These are phyloP conservation scores for Sinosuthora webbiana DNA, from an alignment of 2,113 vertebrate genomes.

Conservation along the genomic window DNA sequence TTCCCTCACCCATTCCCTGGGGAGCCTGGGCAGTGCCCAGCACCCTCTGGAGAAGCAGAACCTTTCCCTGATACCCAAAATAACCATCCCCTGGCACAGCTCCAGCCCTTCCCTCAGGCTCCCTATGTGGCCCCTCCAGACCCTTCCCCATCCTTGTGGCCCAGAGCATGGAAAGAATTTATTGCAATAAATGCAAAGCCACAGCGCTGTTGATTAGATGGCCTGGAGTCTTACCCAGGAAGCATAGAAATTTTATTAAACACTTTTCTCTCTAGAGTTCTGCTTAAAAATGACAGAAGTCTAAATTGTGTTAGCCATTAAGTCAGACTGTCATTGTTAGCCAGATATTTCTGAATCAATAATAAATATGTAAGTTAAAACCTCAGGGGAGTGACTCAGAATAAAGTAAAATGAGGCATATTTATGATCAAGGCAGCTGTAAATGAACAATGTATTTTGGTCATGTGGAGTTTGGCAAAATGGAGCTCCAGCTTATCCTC, in stretches of 20 bases:
- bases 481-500: constrained; percentile 26
- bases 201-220: neutral
- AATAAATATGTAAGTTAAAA: constrained; percentile 34
- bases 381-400: neutral
- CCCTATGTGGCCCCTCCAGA: neutral
- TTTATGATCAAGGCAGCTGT: constrained; percentile 28
- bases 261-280: neutral
- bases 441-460: constrained; percentile 33
- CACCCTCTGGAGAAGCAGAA: neutral
- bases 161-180: neutral
- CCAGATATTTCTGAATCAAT: constrained; percentile 10
- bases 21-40: neutral
- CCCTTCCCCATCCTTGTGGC: neutral
- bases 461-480: constrained; percentile 22
- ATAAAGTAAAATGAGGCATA: constrained; percentile 16
- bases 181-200: neutral
- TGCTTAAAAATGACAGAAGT: neutral
- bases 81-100: neutral
- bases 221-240: neutral
- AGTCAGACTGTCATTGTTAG: neutral
- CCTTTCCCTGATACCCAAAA: neutral
- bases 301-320: neutral
- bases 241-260: neutral
- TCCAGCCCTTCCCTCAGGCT: too few relatives aligned
- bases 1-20: neutral